Evolutionary conservation across 2,888 invertebrate species (phyloP).

Genomic region (Coenonympha glycerion): DNA sequence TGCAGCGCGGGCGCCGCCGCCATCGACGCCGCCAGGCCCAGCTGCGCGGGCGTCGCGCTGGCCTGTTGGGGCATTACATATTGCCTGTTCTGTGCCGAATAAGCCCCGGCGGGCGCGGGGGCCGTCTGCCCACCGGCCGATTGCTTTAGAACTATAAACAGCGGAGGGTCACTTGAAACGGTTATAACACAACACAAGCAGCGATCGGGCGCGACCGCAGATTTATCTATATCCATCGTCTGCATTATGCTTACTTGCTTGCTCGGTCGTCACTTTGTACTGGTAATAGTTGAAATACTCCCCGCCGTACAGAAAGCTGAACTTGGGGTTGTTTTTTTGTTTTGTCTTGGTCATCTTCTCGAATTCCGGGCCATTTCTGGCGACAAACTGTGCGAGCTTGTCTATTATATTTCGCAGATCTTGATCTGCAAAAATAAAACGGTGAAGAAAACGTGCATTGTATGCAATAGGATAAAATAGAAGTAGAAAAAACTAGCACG

Average conservation of each 20-base stretch:
- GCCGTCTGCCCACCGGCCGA: slow-evolving; percentile 75
- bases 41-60: slow-evolving; percentile 74
- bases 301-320: slow-evolving; percentile 97
- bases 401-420: slow-evolving; percentile 98
- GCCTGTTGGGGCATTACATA: slow-evolving; percentile 77
- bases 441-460: not conserved
- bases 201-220: slow-evolving; percentile 54
- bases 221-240: slow-evolving; percentile 51
- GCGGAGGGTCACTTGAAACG: slow-evolving; percentile 73
- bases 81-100: slow-evolving; percentile 76
- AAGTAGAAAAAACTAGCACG: not conserved
- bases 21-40: slow-evolving; percentile 72
- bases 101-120: slow-evolving; percentile 70
- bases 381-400: slow-evolving; percentile 98
- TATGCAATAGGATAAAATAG: too few relatives aligned
- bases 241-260: slow-evolving; percentile 86
- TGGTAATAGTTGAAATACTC: slow-evolving; percentile 97
- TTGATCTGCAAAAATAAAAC: slow-evolving; percentile 79
- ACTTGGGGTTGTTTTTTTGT: slow-evolving; percentile 98
- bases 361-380: slow-evolving; percentile 99
- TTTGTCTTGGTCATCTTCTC: slow-evolving; percentile 99
- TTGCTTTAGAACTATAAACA: slow-evolving; percentile 86
- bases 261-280: slow-evolving; percentile 95
- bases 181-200: slow-evolving; percentile 62
- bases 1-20: slow-evolving; percentile 66